A percentile compares a stretch with the other conserved stretches of the same genome.
phyloP scores from a whole-genome alignment of 2,113 vertebrate species.

The Syngnathus floridae region DNA sequence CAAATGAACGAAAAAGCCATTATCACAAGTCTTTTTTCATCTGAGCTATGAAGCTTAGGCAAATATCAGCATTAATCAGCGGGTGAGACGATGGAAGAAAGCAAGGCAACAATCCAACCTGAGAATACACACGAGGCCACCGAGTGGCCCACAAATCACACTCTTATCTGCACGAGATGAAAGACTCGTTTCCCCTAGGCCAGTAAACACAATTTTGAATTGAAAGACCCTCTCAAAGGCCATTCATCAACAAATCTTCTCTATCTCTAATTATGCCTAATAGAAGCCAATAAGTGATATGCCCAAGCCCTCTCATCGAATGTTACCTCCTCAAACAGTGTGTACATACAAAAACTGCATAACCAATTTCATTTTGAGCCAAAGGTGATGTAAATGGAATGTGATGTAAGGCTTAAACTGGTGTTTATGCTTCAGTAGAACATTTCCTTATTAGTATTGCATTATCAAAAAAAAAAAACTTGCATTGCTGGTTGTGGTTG shows the following conservation, averaged over 20 bases:
- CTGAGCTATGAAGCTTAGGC: conserved; percentile 43
- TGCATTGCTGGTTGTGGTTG: conserved; percentile 1
- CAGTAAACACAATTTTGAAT: conserved; percentile 62
- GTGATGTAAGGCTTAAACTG: neutral
- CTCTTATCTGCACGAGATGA: conserved; percentile 59
- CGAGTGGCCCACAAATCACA: conserved; percentile 50
- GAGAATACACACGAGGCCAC: conserved; percentile 44
- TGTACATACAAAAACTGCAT: conserved; percentile 18
- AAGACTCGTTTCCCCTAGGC: conserved; percentile 52
- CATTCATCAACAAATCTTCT: conserved; percentile 52
- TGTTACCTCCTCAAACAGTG: conserved; percentile 18
- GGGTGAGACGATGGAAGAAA: conserved; percentile 10
- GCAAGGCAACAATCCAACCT: conserved; percentile 39
- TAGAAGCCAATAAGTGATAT: conserved; percentile 47
- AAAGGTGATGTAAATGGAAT: neutral
- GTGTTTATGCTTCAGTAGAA: conserved; percentile 2
- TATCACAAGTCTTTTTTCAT: conserved; percentile 50
- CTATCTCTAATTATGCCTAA: conserved; percentile 53
- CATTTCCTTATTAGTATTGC: conserved; percentile 2
- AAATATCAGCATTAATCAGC: conserved; percentile 47
- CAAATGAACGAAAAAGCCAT: conserved; percentile 35
- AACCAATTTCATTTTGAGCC: conserved; percentile 7
- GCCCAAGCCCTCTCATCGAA: conserved; percentile 25
- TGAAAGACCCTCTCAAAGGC: conserved; percentile 53
- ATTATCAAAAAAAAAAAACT: neutral